phyloP scores from a whole-genome alignment of 2,797 vertebrate species.

The Uromys caudimaculatus region DNA sequence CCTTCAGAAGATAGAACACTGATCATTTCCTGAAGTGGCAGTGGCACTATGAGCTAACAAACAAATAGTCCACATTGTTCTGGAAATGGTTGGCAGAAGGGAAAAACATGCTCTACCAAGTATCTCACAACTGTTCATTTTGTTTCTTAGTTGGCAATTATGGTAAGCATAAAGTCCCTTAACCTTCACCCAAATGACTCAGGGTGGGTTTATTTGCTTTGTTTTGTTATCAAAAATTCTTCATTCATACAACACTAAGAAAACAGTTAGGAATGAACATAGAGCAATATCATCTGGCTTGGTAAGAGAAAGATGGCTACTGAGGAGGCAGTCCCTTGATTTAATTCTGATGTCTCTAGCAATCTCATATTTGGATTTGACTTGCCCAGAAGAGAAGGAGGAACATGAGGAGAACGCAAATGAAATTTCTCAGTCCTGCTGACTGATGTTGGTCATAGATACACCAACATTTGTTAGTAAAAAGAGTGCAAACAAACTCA shows the following conservation, averaged over 20 bases:
- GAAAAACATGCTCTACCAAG: background rate
- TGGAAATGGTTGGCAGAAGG: background rate
- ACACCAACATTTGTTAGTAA: background rate
- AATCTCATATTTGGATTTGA: background rate
- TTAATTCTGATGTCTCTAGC: background rate
- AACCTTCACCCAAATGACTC: background rate
- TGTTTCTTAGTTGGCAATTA: background rate
- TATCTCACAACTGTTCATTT: fast-evolving
- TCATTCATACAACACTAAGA: background rate
- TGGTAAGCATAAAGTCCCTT: background rate
- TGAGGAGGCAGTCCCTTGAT: background rate
- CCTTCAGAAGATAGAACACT: background rate
- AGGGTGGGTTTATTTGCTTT: background rate
- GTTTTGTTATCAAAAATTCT: background rate
- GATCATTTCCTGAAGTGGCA: background rate
- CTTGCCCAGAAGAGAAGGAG: background rate
- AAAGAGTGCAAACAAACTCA: background rate
- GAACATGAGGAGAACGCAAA: background rate
- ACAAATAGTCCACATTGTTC: background rate
- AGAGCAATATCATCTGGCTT: background rate
- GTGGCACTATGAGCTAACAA: background rate
- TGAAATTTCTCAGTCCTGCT: background rate
- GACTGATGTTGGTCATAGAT: too few relatives aligned
- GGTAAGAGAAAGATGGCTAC: background rate
- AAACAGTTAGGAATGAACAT: background rate